Evolutionary conservation across 2,797 vertebrate genomes (phyloP).

Genomic region (Danio tinwini): DNA sequence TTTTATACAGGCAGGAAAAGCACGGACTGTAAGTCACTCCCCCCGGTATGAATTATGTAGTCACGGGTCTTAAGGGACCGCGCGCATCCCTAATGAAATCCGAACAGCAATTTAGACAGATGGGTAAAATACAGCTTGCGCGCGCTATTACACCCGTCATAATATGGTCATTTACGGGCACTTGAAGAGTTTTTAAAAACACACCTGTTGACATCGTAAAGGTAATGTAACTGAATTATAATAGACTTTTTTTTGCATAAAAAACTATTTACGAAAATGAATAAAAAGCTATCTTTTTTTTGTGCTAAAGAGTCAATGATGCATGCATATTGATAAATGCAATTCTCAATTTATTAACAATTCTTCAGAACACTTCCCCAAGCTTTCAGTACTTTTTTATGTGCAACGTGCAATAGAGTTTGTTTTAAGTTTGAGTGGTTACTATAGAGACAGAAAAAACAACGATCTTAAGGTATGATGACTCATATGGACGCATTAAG

Average conservation of each 20-base stretch:
- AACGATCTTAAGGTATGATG: too few species aligned
- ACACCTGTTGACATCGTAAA: neutral
- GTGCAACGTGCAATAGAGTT: too few species aligned
- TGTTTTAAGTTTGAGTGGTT: too few species aligned
- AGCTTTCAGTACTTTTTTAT: too few species aligned
- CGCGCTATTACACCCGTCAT: neutral
- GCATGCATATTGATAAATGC: too few species aligned
- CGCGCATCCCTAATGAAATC: slow-evolving; percentile 58
- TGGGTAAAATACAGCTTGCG: neutral
- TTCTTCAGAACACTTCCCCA: too few species aligned
- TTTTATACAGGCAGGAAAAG: slow-evolving; percentile 86
- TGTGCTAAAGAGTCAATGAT: too few species aligned
- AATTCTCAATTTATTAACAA: too few species aligned
- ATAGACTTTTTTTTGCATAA: neutral
- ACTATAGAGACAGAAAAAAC: too few species aligned
- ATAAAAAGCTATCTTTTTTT: too few species aligned
- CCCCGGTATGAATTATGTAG: slow-evolving; percentile 85
- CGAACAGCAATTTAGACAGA: neutral
- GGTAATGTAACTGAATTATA: neutral
- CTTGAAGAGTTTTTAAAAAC: neutral
- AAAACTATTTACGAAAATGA: too few species aligned
- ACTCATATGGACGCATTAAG: too few species aligned
- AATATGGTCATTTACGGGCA: neutral
- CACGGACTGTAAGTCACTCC: slow-evolving; percentile 81
- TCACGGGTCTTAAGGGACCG: slow-evolving; percentile 74